Conservation (phyloP, 1,140 invertebrate genomes). For the Drosophila nasuta region DNA sequence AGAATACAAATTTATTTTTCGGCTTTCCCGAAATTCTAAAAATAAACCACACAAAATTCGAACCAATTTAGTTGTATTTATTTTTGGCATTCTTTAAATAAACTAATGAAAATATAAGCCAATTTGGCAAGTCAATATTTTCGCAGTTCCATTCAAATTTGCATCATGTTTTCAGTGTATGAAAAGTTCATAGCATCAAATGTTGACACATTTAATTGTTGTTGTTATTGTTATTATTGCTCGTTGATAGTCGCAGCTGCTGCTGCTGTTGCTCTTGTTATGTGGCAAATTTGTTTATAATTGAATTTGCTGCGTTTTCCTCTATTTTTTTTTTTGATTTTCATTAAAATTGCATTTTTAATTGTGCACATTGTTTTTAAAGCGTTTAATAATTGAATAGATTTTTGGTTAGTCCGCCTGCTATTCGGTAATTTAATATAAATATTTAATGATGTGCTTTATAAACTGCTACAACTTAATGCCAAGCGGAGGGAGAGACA, state of each 20-base stretch:
- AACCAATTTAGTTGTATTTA: too few relatives aligned
- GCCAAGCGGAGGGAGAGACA: not conserved
- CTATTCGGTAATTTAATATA: conserved; percentile 44
- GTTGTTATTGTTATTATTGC: conserved; percentile 32
- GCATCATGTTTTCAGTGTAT: not conserved
- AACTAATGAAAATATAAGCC: too few relatives aligned
- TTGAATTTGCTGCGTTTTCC: conserved; percentile 60
- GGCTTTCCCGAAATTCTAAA: too few relatives aligned
- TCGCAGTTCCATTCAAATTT: not conserved
- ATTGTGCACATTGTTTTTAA: conserved; percentile 36
- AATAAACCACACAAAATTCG: too few relatives aligned
- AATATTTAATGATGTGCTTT: conserved; percentile 50
- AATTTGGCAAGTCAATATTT: too few relatives aligned
- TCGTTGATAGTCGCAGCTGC: not conserved
- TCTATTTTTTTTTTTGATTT: too few relatives aligned
- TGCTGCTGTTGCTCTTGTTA: conserved; percentile 9
- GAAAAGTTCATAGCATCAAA: conserved; percentile 18
- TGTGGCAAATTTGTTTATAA: conserved; percentile 56
- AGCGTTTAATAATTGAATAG: conserved; percentile 59
- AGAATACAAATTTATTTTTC: too few relatives aligned
- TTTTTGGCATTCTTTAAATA: too few relatives aligned
- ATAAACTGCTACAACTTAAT: conserved; percentile 12
- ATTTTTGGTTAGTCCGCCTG: conserved; percentile 24
- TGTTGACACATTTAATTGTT: conserved; percentile 19
- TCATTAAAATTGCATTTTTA: conserved; percentile 71